Conservation (phyloP, 92 coral and sea anemone species). For the Zoanthus sansibaricus region DNA sequence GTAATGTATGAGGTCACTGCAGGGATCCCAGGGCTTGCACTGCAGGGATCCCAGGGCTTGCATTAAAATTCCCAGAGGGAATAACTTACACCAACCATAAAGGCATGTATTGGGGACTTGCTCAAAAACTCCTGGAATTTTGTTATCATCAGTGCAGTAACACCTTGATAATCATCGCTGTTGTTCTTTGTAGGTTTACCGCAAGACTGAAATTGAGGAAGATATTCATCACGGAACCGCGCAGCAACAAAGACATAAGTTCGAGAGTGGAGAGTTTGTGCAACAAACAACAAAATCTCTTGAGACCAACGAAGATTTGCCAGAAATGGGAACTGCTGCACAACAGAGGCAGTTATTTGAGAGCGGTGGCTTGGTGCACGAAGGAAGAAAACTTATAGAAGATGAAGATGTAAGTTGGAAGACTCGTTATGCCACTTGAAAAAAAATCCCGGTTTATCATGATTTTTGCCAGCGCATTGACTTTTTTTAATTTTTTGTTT, state of each 20-base stretch:
- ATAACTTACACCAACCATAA: too few species aligned
- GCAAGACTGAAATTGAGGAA: conserved; percentile 36
- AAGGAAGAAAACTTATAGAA: conserved; percentile 64
- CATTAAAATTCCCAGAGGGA: too few species aligned
- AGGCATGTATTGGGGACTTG: too few species aligned
- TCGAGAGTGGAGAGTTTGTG: conserved; percentile 77
- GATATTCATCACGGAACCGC: conserved; percentile 63
- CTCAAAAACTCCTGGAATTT: too few species aligned
- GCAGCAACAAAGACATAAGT: conserved; percentile 61
- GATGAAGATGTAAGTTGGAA: conserved; percentile 60
- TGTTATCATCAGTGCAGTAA: not conserved
- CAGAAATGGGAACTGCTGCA: conserved; percentile 60
- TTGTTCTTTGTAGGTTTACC: conserved; percentile 13
- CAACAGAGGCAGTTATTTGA: conserved; percentile 72
- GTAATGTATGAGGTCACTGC: too few species aligned
- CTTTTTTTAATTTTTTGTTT: too few species aligned
- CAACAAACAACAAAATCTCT: conserved; percentile 70
- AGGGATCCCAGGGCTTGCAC: too few species aligned
- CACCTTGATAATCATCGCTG: not conserved
- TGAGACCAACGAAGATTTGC: conserved; percentile 73
- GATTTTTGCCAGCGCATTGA: too few species aligned
- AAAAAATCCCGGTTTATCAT: too few species aligned
- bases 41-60: too few species aligned
- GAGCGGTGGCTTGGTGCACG: conserved; percentile 66
- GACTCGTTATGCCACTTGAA: too few species aligned